Evolutionary conservation across 2,113 vertebrate genomes (phyloP).

Genomic region (Chionodraco myersi): DNA sequence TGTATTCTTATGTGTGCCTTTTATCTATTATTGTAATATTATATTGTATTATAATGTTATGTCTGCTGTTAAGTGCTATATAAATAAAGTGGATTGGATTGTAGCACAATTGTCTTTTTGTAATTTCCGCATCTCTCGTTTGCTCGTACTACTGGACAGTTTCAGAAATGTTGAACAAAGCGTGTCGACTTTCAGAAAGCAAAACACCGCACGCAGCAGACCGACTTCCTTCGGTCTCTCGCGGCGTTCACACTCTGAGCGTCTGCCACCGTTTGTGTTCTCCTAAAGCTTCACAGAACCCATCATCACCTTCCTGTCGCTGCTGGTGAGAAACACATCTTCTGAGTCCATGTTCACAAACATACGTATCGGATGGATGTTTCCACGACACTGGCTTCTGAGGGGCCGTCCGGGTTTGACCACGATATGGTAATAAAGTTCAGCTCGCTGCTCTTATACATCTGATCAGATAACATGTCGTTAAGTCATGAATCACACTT

Average conservation of each 20-base stretch:
- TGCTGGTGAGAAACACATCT: not conserved
- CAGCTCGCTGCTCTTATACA: not conserved
- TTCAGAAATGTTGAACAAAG: not conserved
- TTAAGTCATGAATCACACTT: not conserved
- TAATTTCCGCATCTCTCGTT: too few species aligned
- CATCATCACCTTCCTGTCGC: conserved; percentile 2
- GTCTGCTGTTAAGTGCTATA: too few species aligned
- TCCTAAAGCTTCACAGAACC: not conserved
- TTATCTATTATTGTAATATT: too few species aligned
- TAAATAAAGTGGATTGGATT: too few species aligned
- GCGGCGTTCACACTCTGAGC: not conserved
- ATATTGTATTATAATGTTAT: too few species aligned
- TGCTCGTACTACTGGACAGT: too few species aligned
- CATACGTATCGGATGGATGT: not conserved
- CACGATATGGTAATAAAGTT: not conserved
- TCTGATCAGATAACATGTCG: too few species aligned
- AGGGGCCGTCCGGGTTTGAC: not conserved
- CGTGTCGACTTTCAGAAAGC: not conserved
- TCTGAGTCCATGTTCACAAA: not conserved
- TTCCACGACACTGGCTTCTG: not conserved
- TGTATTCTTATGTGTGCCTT: too few species aligned
- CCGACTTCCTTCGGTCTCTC: not conserved
- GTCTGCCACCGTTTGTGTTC: not conserved
- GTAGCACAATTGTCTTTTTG: too few species aligned
- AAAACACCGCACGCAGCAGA: not conserved